Evolutionary conservation across 53 echinoderm and acorn worm genomes (phyloP).

Genomic region (Antedon mediterranea): DNA sequence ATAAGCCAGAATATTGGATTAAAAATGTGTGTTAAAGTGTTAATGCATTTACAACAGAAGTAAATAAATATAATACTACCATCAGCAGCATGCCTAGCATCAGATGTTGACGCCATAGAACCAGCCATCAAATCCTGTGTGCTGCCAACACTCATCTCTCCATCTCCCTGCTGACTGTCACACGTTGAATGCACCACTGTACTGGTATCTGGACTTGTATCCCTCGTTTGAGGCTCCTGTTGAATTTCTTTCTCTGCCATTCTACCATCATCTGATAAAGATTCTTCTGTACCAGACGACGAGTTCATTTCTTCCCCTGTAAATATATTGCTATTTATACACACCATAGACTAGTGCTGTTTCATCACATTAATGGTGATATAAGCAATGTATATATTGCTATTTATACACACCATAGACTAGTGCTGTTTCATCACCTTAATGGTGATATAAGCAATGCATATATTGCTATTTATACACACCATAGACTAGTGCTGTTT

Average conservation of each 20-base stretch:
- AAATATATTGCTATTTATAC: neutral
- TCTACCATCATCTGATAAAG: slow-evolving; percentile 10
- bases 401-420: no score
- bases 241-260: neutral
- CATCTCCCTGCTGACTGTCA: neutral
- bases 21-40: no score
- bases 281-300: slow-evolving; percentile 81
- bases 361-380: no score
- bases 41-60: no score
- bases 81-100: neutral
- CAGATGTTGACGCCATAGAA: neutral
- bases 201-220: neutral
- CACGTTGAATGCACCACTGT: neutral
- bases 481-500: no score
- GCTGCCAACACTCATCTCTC: neutral
- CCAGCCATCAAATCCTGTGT: neutral
- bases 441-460: no score
- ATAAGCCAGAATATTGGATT: no score
- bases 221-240: neutral
- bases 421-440: no score
- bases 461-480: no score
- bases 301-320: slow-evolving; percentile 82
- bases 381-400: neutral
- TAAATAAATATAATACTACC: no score
- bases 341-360: no score